Base-by-base conservation (phyloP, 2,888 invertebrate genomes). In the Synanthedon formicaeformis region DNA sequence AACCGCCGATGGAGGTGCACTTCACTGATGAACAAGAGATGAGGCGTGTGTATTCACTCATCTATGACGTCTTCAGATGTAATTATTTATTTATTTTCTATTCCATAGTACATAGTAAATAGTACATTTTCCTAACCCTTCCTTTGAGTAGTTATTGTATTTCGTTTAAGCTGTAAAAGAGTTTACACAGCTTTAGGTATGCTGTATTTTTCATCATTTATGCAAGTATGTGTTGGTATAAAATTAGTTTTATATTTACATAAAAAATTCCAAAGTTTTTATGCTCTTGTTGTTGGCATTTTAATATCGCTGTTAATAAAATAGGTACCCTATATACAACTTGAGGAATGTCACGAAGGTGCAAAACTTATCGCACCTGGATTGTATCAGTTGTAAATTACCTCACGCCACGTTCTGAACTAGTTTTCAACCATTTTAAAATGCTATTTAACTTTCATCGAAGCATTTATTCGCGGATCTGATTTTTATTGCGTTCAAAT, bases 61-160 rank as follows among this genome's bases (percentile, higher is more conserved):
- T 93, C 60, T 93, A 93, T 71, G 93, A 93, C 65, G 92, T 93
- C 0, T 91, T 92, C 60, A 83, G 93, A 73, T 93, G 93, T 93
- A 78, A 91, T 34, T 34, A 34, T 27, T 27, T 6, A 23, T 49
- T 49, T 49, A 2, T 49, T 49, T 8, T 5, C 14, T 49, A 18
- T 49, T 45, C 23, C 23, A 34, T 34, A 10, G n/a, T n/a, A n/a
- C n/a, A n/a, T n/a, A n/a, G n/a, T 34, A 34, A 8, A 34, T 34
- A 34, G 10, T 10, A 34, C 8, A 34, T 34, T 10, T 27, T 8
- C 27, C 8, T 27, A 27, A 2, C 27, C 34, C 10, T 34, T 10
- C 10, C 34, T 34, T 34, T 34, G 34, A 34, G 34, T 34, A 34
- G 10, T 34, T 34, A 34, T 34, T 34, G 27, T 34, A 34, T 34